These are phyloP conservation scores for Melanostoma scalare DNA, from an alignment of 2,888 invertebrate genomes.

Conservation along the genomic window DNA sequence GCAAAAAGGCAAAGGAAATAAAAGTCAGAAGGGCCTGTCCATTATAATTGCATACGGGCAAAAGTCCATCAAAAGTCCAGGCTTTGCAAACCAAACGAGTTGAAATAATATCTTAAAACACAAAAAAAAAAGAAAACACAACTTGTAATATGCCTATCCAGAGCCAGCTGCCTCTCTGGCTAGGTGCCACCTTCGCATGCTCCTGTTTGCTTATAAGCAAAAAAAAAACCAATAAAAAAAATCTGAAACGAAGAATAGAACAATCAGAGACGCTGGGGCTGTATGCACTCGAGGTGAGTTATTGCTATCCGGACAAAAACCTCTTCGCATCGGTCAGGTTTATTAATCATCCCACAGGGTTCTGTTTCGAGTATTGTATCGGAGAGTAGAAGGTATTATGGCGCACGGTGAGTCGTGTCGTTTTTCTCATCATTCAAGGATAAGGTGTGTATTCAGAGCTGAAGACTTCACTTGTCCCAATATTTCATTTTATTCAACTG, in stretches of 20 bases:
- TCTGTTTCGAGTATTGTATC: slow-evolving; percentile 37
- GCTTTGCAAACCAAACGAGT: slow-evolving; percentile 10
- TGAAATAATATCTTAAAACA: slow-evolving; percentile 8
- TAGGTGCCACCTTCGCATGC: slow-evolving; percentile 35
- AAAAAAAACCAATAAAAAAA: not conserved
- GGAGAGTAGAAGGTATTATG: slow-evolving; percentile 14
- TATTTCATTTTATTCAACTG: slow-evolving; percentile 60
- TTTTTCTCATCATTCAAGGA: slow-evolving; percentile 32
- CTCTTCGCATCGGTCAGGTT: slow-evolving; percentile 55
- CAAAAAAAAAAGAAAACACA: not conserved
- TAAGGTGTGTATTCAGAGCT: slow-evolving; percentile 40
- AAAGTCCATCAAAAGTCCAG: slow-evolving; percentile 43
- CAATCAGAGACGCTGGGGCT: slow-evolving; percentile 28
- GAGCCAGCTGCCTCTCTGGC: slow-evolving; percentile 6
- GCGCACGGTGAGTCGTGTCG: slow-evolving; percentile 32
- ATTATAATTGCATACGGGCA: slow-evolving; percentile 30
- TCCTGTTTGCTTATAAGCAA: slow-evolving; percentile 44
- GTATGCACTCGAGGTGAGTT: slow-evolving; percentile 53
- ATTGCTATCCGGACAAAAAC: slow-evolving; percentile 56
- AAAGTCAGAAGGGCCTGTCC: slow-evolving; percentile 18
- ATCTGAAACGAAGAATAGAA: slow-evolving; percentile 33
- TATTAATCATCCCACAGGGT: slow-evolving; percentile 60
- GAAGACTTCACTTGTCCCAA: slow-evolving; percentile 53
- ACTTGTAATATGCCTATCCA: slow-evolving; percentile 17
- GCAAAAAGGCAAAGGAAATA: slow-evolving; percentile 19